A percentile compares a stretch with the other conserved stretches of the same genome.
Conservation (phyloP, 37 sponge, comb jelly and placozoan genomes). For the Aphrocallistes beatrix region DNA sequence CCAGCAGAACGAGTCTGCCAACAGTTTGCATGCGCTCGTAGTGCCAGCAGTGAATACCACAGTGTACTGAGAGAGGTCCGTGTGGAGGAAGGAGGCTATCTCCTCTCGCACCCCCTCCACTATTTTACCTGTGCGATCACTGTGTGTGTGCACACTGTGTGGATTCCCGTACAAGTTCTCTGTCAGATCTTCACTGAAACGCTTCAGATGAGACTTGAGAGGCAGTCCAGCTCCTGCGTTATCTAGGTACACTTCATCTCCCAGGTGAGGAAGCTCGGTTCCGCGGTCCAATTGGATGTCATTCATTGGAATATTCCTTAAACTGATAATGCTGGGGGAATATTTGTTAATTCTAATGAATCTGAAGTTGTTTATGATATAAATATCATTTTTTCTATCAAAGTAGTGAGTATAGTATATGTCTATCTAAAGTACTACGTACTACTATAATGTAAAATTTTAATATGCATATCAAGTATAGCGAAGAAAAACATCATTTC, state of each 20-base stretch:
- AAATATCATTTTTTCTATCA: no score
- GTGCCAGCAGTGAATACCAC: conserved; percentile 72
- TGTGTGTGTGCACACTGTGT: conserved; percentile 61
- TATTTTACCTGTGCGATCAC: conserved; percentile 29
- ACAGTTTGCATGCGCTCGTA: conserved; percentile 63
- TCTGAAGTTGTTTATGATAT: no score
- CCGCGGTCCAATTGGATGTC: not conserved
- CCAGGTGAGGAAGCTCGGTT: not conserved
- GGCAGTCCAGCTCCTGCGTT: conserved; percentile 79
- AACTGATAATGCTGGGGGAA: no score
- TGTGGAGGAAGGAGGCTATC: conserved; percentile 52
- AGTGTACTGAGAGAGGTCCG: conserved; percentile 36
- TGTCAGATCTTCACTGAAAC: conserved; percentile 35
- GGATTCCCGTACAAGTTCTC: conserved; percentile 74
- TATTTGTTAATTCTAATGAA: no score
- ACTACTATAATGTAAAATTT: no score
- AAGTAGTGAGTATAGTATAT: no score
- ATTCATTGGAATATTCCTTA: no score
- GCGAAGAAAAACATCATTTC: no score
- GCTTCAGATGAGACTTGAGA: conserved; percentile 45
- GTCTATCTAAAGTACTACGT: no score
- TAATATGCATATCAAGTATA: no score
- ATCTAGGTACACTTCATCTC: conserved; percentile 72
- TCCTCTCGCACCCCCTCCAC: conserved; percentile 45
- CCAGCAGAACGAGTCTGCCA: conserved; percentile 70